These are phyloP conservation scores for Pentamera pediparva DNA, from an alignment of 53 echinoderm and acorn worm species.

Conservation along the genomic window DNA sequence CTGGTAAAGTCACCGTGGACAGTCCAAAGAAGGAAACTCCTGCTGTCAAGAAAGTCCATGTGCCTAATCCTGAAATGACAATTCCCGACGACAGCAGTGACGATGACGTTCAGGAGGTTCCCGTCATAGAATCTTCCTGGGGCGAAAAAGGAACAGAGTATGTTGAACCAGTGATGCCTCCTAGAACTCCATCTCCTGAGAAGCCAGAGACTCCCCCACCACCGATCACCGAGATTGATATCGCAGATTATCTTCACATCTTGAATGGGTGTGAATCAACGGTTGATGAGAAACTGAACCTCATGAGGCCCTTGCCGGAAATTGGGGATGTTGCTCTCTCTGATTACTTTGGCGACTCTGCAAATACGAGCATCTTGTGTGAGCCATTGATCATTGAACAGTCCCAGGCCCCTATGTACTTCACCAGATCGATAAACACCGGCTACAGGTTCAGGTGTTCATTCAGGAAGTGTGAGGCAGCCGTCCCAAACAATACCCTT, in stretches of 20 bases:
- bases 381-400: constrained; percentile 59
- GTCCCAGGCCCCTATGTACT: constrained; percentile 50
- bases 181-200: neutral
- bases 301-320: neutral
- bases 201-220: constrained; percentile 17
- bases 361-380: constrained; percentile 40
- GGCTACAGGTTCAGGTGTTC: constrained; percentile 41
- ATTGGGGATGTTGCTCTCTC: constrained; percentile 29
- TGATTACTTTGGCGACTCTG: constrained; percentile 55
- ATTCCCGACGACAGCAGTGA: neutral
- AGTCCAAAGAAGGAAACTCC: neutral
- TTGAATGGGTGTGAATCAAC: constrained; percentile 24
- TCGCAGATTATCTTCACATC: constrained; percentile 54
- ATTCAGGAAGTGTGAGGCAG: constrained; percentile 44
- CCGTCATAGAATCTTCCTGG: neutral
- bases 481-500: constrained; percentile 41
- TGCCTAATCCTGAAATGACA: neutral
- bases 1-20: neutral
- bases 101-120: neutral
- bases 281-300: constrained; percentile 12
- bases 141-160: constrained; percentile 14
- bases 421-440: constrained; percentile 20
- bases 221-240: constrained; percentile 57
- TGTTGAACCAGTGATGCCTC: neutral
- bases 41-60: neutral